Evolutionary conservation across 2,113 vertebrate genomes (phyloP).

Genomic region (Sula dactylatra): DNA sequence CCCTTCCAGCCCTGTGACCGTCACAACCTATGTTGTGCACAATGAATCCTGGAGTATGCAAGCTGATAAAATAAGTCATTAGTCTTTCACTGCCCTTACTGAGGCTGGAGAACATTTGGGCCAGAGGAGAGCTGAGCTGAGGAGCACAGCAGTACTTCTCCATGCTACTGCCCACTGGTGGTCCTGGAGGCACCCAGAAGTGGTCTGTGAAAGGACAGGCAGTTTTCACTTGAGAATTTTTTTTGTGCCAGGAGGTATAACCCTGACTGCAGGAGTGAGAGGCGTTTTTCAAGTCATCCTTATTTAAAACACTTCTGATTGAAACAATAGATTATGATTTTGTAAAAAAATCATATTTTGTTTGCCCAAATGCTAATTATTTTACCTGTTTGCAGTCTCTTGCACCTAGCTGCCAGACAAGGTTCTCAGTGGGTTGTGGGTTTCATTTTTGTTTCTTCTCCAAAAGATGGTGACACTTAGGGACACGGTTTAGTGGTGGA

Average conservation of each 20-base stretch:
- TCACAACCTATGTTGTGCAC: rapidly evolving
- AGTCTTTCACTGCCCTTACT: not conserved
- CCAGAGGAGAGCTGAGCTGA: not conserved
- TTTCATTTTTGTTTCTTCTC: not conserved
- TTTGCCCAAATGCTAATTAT: not conserved
- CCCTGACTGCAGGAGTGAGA: not conserved
- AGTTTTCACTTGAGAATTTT: not conserved
- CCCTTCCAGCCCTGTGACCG: not conserved
- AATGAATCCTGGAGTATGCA: not conserved
- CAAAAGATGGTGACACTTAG: not conserved
- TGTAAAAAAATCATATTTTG: not conserved
- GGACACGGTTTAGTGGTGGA: not conserved
- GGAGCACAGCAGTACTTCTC: not conserved
- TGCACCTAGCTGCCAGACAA: not conserved
- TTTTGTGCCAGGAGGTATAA: not conserved
- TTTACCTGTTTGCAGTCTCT: not conserved
- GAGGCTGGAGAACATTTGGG: not conserved
- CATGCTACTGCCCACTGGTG: not conserved
- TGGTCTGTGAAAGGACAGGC: not conserved
- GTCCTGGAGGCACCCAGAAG: not conserved
- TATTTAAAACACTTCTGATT: not conserved
- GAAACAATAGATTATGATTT: not conserved
- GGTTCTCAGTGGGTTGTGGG: rapidly evolving
- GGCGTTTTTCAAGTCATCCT: not conserved
- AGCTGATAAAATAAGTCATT: not conserved